Conservation (phyloP, 2,113 vertebrate genomes). For the Poeciliopsis retropinna region DNA sequence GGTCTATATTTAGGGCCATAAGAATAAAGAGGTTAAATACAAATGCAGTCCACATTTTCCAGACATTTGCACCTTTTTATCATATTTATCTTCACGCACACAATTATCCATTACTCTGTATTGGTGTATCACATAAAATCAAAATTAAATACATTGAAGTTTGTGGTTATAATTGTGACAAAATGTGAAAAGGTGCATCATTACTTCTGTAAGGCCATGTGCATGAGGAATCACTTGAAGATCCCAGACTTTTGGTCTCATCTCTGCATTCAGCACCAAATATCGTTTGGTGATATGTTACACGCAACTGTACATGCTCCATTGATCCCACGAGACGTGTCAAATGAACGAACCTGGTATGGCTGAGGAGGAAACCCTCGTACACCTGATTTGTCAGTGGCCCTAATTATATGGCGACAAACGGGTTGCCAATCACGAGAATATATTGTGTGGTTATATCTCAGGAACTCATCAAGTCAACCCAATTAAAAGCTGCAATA, state of each 20-base stretch:
- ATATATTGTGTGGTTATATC: constrained; percentile 83
- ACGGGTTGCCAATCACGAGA: constrained; percentile 81
- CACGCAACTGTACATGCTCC: constrained; percentile 11
- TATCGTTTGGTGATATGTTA: constrained; percentile 4
- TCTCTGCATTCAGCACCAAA: not conserved
- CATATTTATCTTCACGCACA: too few species aligned
- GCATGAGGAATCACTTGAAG: not conserved
- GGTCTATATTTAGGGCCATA: too few species aligned
- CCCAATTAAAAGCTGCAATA: constrained; percentile 82
- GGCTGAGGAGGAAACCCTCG: constrained; percentile 47
- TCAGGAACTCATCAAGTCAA: constrained; percentile 81
- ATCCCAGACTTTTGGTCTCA: not conserved
- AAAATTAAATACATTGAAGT: too few species aligned
- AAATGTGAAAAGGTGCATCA: not conserved
- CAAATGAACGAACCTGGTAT: constrained; percentile 28
- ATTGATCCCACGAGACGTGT: constrained; percentile 12
- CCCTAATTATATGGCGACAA: constrained; percentile 81
- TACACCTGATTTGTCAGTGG: constrained; percentile 68
- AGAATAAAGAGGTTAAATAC: too few species aligned
- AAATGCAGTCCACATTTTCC: too few species aligned
- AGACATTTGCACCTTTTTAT: too few species aligned
- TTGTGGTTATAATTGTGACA: not conserved
- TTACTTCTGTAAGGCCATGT: not conserved
- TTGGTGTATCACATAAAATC: not conserved
- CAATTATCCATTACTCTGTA: not conserved